Evolutionary conservation across 2,113 vertebrate genomes (phyloP).

Genomic region (Pelvicachromis taeniatus): DNA sequence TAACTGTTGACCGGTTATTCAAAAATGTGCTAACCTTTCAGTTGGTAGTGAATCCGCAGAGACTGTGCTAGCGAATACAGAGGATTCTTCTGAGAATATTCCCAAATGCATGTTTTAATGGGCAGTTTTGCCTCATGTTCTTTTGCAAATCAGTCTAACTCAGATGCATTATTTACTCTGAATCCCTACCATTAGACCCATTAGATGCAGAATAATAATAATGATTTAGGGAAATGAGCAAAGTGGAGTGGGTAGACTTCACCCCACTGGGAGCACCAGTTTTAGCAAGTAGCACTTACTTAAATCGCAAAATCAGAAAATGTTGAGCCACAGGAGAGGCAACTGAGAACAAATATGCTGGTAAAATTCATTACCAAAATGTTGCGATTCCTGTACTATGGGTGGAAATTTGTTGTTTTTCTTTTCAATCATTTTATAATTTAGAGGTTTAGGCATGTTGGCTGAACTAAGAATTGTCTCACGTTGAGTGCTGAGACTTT

Average conservation of each 20-base stretch:
- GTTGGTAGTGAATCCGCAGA: not conserved
- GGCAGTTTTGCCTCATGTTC: not conserved
- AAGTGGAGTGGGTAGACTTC: not conserved
- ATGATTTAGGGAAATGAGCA: constrained; percentile 7
- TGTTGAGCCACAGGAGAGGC: not conserved
- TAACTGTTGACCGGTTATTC: constrained; percentile 8
- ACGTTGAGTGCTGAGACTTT: not conserved
- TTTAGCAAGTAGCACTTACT: not conserved
- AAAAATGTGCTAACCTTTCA: not conserved
- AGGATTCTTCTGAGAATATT: not conserved
- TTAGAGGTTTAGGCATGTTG: not conserved
- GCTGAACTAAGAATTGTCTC: not conserved
- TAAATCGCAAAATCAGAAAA: constrained; percentile 9
- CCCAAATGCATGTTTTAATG: not conserved
- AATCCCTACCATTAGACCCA: not conserved
- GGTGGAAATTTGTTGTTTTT: not conserved
- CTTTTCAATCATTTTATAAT: not conserved
- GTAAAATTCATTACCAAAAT: not conserved
- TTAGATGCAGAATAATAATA: not conserved
- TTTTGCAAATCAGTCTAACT: not conserved
- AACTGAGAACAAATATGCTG: not conserved
- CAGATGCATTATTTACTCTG: constrained; percentile 18
- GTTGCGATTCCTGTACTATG: not conserved
- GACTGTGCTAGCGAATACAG: not conserved
- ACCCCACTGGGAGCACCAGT: not conserved